Conservation (phyloP, 2,113 vertebrate genomes). For the Nannobrachium achirus region DNA sequence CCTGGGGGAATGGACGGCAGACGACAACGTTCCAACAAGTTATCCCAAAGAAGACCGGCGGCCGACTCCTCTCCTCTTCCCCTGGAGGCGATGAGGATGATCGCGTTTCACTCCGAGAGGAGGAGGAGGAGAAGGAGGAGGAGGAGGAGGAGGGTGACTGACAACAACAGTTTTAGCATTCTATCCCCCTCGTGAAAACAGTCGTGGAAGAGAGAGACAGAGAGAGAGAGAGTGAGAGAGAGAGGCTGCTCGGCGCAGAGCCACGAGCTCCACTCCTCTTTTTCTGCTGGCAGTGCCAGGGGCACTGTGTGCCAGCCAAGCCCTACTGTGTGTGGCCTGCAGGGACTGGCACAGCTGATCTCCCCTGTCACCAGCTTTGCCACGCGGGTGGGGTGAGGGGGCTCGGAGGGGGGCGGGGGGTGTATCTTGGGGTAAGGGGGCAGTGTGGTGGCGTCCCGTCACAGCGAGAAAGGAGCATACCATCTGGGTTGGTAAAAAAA, state of each 20-base stretch:
- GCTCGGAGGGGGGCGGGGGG: constrained; percentile 48
- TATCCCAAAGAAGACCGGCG: not conserved
- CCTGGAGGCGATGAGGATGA: too few relatives aligned
- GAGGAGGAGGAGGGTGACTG: too few relatives aligned
- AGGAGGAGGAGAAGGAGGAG: too few relatives aligned
- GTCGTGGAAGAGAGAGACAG: constrained; percentile 40
- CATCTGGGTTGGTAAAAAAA: constrained; percentile 40
- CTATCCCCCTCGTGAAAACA: constrained; percentile 13
- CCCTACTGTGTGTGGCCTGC: constrained; percentile 67
- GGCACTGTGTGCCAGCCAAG: constrained; percentile 70
- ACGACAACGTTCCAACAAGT: constrained; percentile 35
- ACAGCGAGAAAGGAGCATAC: constrained; percentile 28
- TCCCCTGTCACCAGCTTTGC: constrained; percentile 59
- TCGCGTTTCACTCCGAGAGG: too few relatives aligned
- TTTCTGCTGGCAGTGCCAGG: constrained; percentile 66
- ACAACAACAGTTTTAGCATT: too few relatives aligned
- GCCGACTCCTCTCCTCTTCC: not conserved
- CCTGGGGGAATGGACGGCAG: not conserved
- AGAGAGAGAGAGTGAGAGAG: constrained; percentile 37
- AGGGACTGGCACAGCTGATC: constrained; percentile 81
- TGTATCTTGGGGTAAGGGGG: constrained; percentile 1
- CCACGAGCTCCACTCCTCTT: constrained; percentile 5
- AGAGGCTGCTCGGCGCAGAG: constrained; percentile 39
- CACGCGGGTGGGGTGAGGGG: constrained; percentile 67
- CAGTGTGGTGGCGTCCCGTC: constrained; percentile 26